Percentiles rank a stretch among this genome's conserved stretches.
Evolutionary conservation across 2,113 vertebrate species (phyloP).

Genomic region (Turnix velox): DNA sequence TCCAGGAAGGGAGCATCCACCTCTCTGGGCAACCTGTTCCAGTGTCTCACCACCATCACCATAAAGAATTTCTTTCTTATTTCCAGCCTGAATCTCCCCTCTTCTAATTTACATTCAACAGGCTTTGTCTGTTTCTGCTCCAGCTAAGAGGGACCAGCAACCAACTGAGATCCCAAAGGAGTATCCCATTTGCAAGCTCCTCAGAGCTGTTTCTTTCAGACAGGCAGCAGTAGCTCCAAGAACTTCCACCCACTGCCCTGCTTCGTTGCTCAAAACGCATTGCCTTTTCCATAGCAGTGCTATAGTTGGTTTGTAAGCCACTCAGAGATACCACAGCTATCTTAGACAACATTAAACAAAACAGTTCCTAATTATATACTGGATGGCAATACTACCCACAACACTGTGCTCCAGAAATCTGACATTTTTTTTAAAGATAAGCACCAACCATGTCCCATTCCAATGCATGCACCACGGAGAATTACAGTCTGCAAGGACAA

Average conservation of each 20-base stretch:
- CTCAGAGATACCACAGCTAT: background rate
- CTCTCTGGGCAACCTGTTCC: too few species aligned
- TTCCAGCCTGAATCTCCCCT: too few species aligned
- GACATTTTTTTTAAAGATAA: background rate
- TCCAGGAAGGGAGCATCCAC: too few species aligned
- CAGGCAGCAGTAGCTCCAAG: background rate
- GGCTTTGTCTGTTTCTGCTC: background rate
- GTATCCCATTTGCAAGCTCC: background rate
- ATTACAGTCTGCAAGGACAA: background rate
- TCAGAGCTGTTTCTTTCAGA: background rate
- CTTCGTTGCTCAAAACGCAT: background rate
- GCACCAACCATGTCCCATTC: background rate
- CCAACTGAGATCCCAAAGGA: background rate
- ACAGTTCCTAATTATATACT: background rate
- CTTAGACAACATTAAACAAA: background rate
- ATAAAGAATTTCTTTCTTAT: too few species aligned
- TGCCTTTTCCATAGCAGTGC: background rate
- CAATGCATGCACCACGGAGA: background rate
- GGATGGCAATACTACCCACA: background rate
- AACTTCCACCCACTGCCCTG: background rate
- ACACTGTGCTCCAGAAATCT: background rate
- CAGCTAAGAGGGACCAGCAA: background rate
- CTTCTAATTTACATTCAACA: too few species aligned
- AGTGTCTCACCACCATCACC: too few species aligned
- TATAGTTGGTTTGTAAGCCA: background rate